A percentile compares a stretch with the other conserved stretches of the same genome.
These are phyloP conservation scores for Dicycla oo DNA, from an alignment of 2,888 invertebrate species.

Conservation along the genomic window DNA sequence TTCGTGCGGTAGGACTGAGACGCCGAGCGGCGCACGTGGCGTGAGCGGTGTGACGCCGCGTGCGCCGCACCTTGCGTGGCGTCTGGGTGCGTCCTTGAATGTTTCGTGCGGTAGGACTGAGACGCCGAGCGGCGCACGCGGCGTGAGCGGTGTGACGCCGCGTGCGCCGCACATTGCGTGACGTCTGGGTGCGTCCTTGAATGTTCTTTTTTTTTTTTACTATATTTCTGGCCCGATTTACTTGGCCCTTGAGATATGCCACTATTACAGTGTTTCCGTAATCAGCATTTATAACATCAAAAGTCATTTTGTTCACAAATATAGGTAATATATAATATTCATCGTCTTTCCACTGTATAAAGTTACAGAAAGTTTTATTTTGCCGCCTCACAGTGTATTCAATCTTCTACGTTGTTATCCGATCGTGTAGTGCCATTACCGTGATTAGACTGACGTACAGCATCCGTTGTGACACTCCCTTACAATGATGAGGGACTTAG, in stretches of 20 bases:
- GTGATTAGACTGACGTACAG: constrained; percentile 6
- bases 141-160: neutral
- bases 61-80: too few species aligned
- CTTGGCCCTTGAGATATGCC: constrained; percentile 12
- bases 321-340: neutral
- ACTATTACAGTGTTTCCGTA: constrained; percentile 13
- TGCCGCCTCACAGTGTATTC: neutral
- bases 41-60: too few species aligned
- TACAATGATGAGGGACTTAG: neutral
- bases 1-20: too few species aligned
- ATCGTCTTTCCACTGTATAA: neutral
- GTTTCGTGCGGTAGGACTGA: too few species aligned
- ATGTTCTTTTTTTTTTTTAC: neutral
- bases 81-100: too few species aligned
- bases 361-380: constrained; percentile 3
- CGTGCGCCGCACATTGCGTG: neutral
- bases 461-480: neutral
- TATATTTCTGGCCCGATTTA: neutral
- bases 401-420: neutral
- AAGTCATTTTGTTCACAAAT: constrained; percentile 11
- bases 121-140: too few species aligned
- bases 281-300: constrained; percentile 35
- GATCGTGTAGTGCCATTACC: neutral
- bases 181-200: neutral
- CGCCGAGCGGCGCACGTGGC: too few species aligned